Base-by-base conservation (phyloP, 2,113 vertebrate species). In the Falcunculus frontatus region DNA sequence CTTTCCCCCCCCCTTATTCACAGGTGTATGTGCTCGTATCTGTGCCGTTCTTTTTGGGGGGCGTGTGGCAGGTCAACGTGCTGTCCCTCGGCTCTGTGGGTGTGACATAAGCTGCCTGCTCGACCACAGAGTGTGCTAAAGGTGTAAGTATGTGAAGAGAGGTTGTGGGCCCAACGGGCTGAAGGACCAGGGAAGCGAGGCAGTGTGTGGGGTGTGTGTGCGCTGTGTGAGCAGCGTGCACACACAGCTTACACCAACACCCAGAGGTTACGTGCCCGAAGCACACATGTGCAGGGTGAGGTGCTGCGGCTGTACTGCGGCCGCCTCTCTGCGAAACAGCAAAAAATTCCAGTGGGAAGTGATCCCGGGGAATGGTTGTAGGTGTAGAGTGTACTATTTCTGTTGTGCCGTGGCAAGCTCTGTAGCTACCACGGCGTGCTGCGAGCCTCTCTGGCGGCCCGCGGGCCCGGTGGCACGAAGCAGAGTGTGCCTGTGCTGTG, bases 231-330 rank as follows among this genome's bases (percentile, higher is more conserved):
- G n/a, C 4, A 8, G 11, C 1, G 0, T 9, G 47, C 22, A 3
- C 25, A 5, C 33, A 15, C 14, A 9, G 8, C 1, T 14, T 23
- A 23, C 70, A 4, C 20, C 30, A 52, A 2, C 27, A 12, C 5
- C 25, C 49, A 0, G 4, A 22, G 57, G 19, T 18, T 18, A 27
- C 0, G 0, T 0, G 8, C 14, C 44, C 37, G 42, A 70, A 37
- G 22, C 32, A 26, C 37, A 8, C 0, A 0, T 1, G 19, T 6
- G 10, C 16, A 11, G 0, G 1, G 6, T 7, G 17, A 0, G 0
- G 9, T 4, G 21, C 16, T 50, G 11, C 2, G 14, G 22, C 33
- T 30, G 13, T 8, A 2, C 10, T 4, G 12, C 6, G 53, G 23
- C 27, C 2, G 0, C 8, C n/a, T 42, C 42, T 10, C 35, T 5